These are phyloP conservation scores for Chaetodon auriga DNA, from an alignment of 2,113 vertebrate species.

Conservation along the genomic window DNA sequence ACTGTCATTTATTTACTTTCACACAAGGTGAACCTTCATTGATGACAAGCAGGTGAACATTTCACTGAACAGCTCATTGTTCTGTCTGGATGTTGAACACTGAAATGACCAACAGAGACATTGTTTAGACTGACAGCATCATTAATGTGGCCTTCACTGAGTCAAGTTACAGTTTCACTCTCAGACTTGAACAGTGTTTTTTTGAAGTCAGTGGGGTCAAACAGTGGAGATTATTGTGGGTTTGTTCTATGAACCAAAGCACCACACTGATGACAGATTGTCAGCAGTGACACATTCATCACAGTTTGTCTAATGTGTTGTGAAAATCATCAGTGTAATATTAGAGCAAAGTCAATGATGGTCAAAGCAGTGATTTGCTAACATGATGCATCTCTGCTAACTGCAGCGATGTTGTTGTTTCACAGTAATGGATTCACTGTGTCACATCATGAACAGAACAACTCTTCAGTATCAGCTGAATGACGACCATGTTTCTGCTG, in stretches of 20 bases:
- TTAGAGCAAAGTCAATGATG: conserved; percentile 54
- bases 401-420: too few relatives aligned
- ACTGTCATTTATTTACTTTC: conserved; percentile 10
- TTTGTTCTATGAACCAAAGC: not conserved
- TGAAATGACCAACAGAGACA: not conserved
- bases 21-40: not conserved
- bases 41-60: not conserved
- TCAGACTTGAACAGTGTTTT: not conserved
- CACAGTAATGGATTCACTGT: too few relatives aligned
- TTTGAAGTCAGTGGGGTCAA: not conserved
- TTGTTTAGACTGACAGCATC: conserved; percentile 13
- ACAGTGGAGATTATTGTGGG: not conserved
- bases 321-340: conserved; percentile 21
- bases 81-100: not conserved
- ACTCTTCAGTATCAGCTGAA: too few relatives aligned
- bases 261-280: not conserved
- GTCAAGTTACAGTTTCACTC: not conserved
- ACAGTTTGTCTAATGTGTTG: conserved; percentile 46
- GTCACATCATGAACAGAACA: too few relatives aligned
- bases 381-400: too few relatives aligned
- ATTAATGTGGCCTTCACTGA: conserved; percentile 18
- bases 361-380: too few relatives aligned
- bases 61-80: not conserved
- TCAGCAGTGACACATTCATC: conserved; percentile 41
- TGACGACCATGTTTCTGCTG: not conserved